phyloP scores from a whole-genome alignment of 35 echinoderm and acorn worm genomes.

The Heliocidaris erythrogramma region DNA sequence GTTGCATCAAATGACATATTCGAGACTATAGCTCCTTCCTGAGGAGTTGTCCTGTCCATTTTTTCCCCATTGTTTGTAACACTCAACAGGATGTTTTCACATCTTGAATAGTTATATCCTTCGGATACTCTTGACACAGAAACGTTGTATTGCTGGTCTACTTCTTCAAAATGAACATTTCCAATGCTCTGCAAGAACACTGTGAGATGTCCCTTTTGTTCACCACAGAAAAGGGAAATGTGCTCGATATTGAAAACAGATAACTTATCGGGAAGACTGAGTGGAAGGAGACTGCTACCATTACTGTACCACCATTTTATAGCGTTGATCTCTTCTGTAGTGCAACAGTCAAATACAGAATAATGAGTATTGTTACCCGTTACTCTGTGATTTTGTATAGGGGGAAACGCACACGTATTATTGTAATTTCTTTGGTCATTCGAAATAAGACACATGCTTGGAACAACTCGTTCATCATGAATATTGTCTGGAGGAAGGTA shows the following conservation, averaged over 20 bases:
- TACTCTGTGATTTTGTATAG: neutral
- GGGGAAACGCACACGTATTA: neutral
- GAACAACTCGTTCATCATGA: neutral
- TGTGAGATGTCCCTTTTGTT: neutral
- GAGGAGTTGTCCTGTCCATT: neutral
- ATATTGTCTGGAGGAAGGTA: neutral
- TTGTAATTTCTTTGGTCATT: neutral
- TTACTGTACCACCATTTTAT: neutral
- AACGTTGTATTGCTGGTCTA: neutral
- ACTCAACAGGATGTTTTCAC: neutral
- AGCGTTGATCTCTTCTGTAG: neutral
- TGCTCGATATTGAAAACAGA: neutral
- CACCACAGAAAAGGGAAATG: neutral
- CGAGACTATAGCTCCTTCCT: neutral
- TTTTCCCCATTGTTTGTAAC: neutral
- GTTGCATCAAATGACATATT: neutral
- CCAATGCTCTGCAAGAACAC: neutral
- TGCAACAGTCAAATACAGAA: neutral
- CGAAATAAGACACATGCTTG: neutral
- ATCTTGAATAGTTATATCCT: neutral
- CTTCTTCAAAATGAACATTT: neutral
- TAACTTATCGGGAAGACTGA: neutral
- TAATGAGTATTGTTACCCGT: neutral
- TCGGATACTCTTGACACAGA: neutral
- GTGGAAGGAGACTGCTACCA: neutral